Base-by-base conservation (phyloP, 2,797 vertebrate genomes). In the Telmatherina bonti region DNA sequence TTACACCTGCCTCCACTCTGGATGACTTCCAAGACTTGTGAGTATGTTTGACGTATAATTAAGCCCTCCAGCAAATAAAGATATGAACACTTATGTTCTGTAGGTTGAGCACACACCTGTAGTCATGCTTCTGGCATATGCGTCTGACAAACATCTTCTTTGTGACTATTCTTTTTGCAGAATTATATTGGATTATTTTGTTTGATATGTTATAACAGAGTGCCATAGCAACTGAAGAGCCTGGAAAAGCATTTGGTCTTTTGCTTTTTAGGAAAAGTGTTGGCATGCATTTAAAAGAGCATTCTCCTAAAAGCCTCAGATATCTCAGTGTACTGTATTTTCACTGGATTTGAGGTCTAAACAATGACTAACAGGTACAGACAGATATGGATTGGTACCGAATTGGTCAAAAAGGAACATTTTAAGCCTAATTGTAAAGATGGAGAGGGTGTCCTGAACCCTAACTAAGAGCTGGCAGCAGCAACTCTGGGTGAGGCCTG, bases 1-100 rank as follows among this genome's bases (percentile, higher is more conserved):
- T 98, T 90, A 96, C 97, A 41, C 89, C 97, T 6, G 96, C 96
- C 58, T 62, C 92, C 5, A 89, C 93, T 71, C 90, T 96, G 33
- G 94, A 96, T 2, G 92, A 93, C 63, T 97, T 99, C 79, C 96
- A 98, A 27, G 97, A 99, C 87, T 99, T 99, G 97, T 99, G 91
- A 97, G 97, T 98, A 78, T 70, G 81, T 57, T 68, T 68, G 0
- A 9, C 5, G 3, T 53, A 51, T 64, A 49, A 56, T 18, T 16
- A 68, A 67, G 67, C 9, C n/a, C 56, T 73, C 33, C 12, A 53
- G 66, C 24, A 54, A 20, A 68, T 26, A 30, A 45, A 30, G 33
- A n/a, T 18, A 66, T 12, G 5, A 15, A 35, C 27, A 5, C 3
- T 41, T 72, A 45, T 49, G 54, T 71, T 20, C 36, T 59, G 27